A percentile compares a stretch with the other conserved stretches of the same genome.
Conservation (phyloP, 2,888 invertebrate genomes). For the Drepanosiphum platanoidis region DNA sequence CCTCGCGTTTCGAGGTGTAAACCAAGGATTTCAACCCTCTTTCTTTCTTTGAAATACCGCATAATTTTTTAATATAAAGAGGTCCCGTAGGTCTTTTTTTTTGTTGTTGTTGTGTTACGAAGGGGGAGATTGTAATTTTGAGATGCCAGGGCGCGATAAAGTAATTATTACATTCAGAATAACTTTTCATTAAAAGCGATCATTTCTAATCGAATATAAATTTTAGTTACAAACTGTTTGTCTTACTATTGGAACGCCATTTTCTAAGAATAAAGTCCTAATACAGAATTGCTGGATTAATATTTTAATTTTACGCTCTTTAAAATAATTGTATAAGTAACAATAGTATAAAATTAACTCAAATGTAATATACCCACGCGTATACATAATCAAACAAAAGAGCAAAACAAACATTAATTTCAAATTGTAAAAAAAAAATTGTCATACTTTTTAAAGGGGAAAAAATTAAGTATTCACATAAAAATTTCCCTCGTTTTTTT, state of each 20-base stretch:
- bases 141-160: background rate
- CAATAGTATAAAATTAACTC: background rate
- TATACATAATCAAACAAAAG: too few species aligned
- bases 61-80: conserved; percentile 53
- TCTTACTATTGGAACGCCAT: background rate
- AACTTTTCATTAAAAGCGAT: background rate
- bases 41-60: conserved; percentile 24
- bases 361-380: too few species aligned
- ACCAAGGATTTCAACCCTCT: conserved; percentile 15
- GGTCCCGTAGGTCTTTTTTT: background rate
- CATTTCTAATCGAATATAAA: conserved; percentile 16
- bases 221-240: background rate
- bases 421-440: too few species aligned
- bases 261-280: background rate
- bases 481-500: conserved; percentile 6
- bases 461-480: background rate
- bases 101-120: background rate
- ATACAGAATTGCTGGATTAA: background rate
- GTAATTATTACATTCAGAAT: conserved; percentile 25
- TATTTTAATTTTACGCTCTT: background rate
- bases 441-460: too few species aligned
- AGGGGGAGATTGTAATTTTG: conserved; percentile 21
- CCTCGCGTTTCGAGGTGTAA: conserved; percentile 49
- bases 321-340: background rate
- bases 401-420: too few species aligned